Conservation (phyloP, 2,888 invertebrate species). For the Drosophila algonquin region DNA sequence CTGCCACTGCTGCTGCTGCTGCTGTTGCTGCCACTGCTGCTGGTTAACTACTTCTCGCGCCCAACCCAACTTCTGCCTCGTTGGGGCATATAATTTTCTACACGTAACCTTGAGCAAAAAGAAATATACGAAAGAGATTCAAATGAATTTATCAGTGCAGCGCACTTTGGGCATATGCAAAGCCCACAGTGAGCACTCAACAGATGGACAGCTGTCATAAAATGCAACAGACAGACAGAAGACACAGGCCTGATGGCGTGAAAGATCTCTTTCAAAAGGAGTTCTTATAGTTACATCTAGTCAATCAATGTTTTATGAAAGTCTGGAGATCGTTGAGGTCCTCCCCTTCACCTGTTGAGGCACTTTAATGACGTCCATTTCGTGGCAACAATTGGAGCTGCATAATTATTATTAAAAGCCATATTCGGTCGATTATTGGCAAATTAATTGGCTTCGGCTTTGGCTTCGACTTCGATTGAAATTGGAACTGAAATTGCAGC, state of each 20-base stretch:
- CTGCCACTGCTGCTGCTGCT: slow-evolving; percentile 21
- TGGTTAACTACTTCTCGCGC: slow-evolving; percentile 60
- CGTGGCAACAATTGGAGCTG: slow-evolving; percentile 55
- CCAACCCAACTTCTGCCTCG: slow-evolving; percentile 71
- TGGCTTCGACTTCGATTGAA: slow-evolving; percentile 42
- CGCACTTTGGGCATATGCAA: slow-evolving; percentile 2
- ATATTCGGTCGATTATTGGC: slow-evolving; percentile 73
- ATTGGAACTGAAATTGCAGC: slow-evolving; percentile 35
- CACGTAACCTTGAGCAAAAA: slow-evolving; percentile 70
- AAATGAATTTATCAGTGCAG: slow-evolving; percentile 41
- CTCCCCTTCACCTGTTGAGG: slow-evolving; percentile 28
- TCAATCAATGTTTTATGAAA: too few species aligned
- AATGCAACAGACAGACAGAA: background rate
- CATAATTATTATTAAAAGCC: slow-evolving; percentile 73
- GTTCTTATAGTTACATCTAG: too few species aligned
- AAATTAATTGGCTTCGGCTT: slow-evolving; percentile 69
- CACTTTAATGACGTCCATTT: slow-evolving; percentile 30
- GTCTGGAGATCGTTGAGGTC: background rate
- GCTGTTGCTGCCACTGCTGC: slow-evolving; percentile 31
- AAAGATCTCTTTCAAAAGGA: background rate
- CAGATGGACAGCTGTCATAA: background rate
- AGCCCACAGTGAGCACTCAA: slow-evolving; percentile 16
- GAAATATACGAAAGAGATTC: slow-evolving; percentile 55
- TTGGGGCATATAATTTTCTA: slow-evolving; percentile 62
- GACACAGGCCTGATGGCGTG: too few species aligned